Conservation (phyloP, 2,888 invertebrate species). For the Nemotelus nigrinus region DNA sequence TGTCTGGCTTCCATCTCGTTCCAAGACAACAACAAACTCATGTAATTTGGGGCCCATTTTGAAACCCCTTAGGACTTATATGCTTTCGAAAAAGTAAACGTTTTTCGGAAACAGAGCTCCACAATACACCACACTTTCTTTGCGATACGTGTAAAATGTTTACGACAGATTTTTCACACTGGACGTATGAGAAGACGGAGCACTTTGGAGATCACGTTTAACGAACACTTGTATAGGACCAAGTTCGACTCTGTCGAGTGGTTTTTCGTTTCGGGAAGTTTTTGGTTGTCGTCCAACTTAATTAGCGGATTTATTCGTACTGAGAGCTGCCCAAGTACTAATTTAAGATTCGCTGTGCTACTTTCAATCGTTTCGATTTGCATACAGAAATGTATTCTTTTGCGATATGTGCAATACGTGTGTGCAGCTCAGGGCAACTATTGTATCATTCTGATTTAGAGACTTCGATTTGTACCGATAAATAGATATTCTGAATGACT, state of each 20-base stretch:
- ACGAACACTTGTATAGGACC: constrained; percentile 9
- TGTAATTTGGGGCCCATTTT: constrained; percentile 71
- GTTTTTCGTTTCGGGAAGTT: neutral
- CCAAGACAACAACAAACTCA: constrained; percentile 79
- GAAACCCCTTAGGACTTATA: constrained; percentile 15
- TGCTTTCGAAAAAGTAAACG: neutral
- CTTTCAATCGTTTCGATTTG: constrained; percentile 21
- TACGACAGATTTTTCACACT: too few species aligned
- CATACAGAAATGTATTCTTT: constrained; percentile 34
- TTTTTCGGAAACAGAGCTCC: too few species aligned
- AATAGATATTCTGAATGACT: constrained; percentile 8
- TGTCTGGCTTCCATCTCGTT: constrained; percentile 74
- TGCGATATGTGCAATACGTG: constrained; percentile 12
- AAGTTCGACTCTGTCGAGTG: constrained; percentile 3
- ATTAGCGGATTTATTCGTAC: constrained; percentile 63
- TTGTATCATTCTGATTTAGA: constrained; percentile 22
- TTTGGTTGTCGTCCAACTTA: constrained; percentile 44
- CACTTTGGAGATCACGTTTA: neutral
- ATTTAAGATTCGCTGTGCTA: constrained; percentile 52
- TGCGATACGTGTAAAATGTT: too few species aligned
- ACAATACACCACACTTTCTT: too few species aligned
- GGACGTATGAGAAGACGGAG: neutral
- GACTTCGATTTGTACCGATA: neutral
- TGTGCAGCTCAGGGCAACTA: constrained; percentile 32
- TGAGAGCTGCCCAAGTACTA: constrained; percentile 65